phyloP scores from a whole-genome alignment of 1,140 invertebrate species.

The Carposina sasakii region DNA sequence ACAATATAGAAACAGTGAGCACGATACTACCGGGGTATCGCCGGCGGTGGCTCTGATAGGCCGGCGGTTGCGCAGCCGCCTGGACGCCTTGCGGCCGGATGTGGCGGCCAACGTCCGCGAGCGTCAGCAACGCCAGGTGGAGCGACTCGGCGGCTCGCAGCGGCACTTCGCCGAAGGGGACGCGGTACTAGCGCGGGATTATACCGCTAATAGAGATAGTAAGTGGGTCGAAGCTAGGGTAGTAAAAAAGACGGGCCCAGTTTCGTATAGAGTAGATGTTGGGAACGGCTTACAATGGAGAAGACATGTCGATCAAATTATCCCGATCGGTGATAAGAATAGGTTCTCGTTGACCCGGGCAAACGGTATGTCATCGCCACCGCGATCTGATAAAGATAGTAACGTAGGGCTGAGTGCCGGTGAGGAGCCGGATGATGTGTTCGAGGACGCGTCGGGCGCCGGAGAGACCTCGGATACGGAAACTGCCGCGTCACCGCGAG shows the following conservation, averaged over 20 bases:
- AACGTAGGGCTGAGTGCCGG: not conserved
- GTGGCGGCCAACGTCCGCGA: too few species aligned
- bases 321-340: not conserved
- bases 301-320: not conserved
- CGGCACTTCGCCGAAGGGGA: too few species aligned
- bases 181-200: not conserved
- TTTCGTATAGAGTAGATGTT: conserved; percentile 1
- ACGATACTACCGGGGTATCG: not conserved
- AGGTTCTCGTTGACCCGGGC: not conserved
- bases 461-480: too few species aligned
- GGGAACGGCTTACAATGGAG: not conserved
- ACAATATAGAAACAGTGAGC: not conserved
- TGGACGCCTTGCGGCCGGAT: not conserved
- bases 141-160: too few species aligned
- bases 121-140: too few species aligned
- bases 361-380: not conserved
- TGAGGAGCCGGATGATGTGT: not conserved
- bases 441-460: not conserved
- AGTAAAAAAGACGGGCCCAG: not conserved
- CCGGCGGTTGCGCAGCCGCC: not conserved
- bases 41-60: not conserved
- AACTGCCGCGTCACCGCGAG: too few species aligned
- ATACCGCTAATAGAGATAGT: conserved; percentile 9
- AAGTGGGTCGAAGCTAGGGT: conserved; percentile 54
- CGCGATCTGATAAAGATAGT: too few species aligned